phyloP scores from a whole-genome alignment of 1,140 invertebrate genomes.

The Oryzaephilus surinamensis region DNA sequence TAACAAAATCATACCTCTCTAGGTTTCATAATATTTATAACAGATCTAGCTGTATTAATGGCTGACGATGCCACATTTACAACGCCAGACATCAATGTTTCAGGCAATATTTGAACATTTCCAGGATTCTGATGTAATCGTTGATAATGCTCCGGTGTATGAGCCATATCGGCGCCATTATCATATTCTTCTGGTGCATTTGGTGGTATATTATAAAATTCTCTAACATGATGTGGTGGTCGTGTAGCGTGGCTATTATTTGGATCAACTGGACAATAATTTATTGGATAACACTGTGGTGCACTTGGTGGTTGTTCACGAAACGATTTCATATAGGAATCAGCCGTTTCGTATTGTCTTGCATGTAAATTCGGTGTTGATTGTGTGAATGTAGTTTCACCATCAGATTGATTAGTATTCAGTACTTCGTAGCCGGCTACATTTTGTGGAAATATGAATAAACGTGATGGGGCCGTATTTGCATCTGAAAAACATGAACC shows the following conservation, averaged over 20 bases:
- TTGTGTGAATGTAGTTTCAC: background rate
- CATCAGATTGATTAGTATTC: background rate
- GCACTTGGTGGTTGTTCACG: background rate
- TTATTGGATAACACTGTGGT: background rate
- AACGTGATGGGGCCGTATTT: conserved; percentile 8
- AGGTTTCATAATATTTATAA: conserved; percentile 30
- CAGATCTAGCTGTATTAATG: conserved; percentile 31
- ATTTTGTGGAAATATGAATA: conserved; percentile 31
- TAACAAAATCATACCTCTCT: conserved; percentile 12
- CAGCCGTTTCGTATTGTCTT: background rate
- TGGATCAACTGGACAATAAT: no score
- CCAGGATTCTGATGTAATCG: conserved; percentile 4
- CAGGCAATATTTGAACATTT: conserved; percentile 22
- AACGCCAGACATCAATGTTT: conserved; percentile 33
- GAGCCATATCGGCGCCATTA: background rate
- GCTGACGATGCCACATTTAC: conserved; percentile 35
- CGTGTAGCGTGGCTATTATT: background rate
- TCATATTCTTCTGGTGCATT: background rate
- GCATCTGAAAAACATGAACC: conserved; percentile 19
- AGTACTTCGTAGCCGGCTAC: conserved; percentile 30
- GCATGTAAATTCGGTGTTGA: background rate
- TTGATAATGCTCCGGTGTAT: background rate
- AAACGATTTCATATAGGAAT: background rate
- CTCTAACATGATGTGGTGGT: background rate
- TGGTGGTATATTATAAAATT: no score